Percentiles rank a stretch among this genome's conserved stretches.
Evolutionary conservation across 2,113 vertebrate species (phyloP).

Genomic region (Anas platyrhynchos): DNA sequence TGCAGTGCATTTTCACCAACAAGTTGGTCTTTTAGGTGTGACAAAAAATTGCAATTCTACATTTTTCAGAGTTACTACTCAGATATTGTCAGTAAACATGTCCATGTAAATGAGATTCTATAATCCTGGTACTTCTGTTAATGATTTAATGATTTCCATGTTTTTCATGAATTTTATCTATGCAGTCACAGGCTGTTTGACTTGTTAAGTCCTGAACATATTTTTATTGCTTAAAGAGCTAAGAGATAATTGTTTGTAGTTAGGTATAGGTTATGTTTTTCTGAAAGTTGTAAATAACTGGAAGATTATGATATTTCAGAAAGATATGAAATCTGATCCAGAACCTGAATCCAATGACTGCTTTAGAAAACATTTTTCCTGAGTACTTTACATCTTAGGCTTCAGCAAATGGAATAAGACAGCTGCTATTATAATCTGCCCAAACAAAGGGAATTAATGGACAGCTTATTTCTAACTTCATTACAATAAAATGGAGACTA

Average conservation of each 20-base stretch:
- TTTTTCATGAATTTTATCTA: neutral
- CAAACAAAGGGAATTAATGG: neutral
- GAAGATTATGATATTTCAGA: too few species aligned
- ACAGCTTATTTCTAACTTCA: neutral
- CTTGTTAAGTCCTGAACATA: neutral
- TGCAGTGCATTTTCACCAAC: neutral
- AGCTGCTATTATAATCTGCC: neutral
- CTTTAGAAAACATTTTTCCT: neutral
- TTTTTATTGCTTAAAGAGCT: neutral
- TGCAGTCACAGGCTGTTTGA: neutral
- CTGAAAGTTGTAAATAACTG: neutral
- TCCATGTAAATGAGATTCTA: neutral
- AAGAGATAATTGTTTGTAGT: neutral
- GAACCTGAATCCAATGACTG: neutral
- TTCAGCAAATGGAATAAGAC: neutral
- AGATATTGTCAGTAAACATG: neutral
- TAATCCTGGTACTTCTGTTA: neutral
- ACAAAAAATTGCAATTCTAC: neutral
- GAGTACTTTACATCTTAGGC: neutral
- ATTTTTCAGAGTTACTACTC: neutral
- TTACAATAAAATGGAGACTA: neutral
- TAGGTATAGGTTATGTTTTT: neutral
- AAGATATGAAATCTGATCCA: neutral
- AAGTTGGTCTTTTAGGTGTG: neutral
- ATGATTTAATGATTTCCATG: neutral